Evolutionary conservation across 1,140 invertebrate species (phyloP), one percentile per base, ranked within the genome.

Genomic region (Drosophila sproati): DNA sequence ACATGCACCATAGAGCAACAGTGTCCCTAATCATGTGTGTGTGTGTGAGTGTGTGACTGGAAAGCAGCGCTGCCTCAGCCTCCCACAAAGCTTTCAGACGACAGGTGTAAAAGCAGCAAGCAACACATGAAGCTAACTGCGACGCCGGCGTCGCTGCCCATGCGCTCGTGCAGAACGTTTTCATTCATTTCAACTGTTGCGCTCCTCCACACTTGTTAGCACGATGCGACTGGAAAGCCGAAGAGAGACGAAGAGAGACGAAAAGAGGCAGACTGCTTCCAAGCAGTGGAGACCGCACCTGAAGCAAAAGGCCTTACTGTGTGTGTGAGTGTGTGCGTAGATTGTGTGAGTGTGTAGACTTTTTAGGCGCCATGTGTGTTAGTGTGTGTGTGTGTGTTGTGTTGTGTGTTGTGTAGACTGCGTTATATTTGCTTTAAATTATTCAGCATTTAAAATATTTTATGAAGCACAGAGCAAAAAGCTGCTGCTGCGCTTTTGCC

Each of bases 101-200:
- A 56, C 78, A 88, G 83, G 79, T 82, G 76, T 71, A 54, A 43
- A 43, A 62, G 55, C 71, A 62, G 76, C 78, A 80, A 80, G 83
- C 83, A 87, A 88, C 83, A 87, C 77, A 88, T 87, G 83, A 88
- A 77, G 32, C 62, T 4, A 57, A 10, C 73, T 20, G 10, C 48
- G 37, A 28, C 34, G 73, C 52, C 6, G 55, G 35, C 66, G 52
- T 20, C 71, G 35, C 54, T 47, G 73, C 56, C 78, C 51, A 73
- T 43, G 37, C 57, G 55, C 50, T 50, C 39, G 39, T 43, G 43
- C 45, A 72, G 37, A 82, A 78, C 63, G 66, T 48, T 77, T 85
- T 85, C 77, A 88, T 89, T 88, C 80, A 88, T 89, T 80, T 89
- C 83, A 88, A 88, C 83, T 88, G 83, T 88, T 88, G 83, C 39